Base-by-base conservation (phyloP, 2,888 invertebrate species). In the Agelastica alni region DNA sequence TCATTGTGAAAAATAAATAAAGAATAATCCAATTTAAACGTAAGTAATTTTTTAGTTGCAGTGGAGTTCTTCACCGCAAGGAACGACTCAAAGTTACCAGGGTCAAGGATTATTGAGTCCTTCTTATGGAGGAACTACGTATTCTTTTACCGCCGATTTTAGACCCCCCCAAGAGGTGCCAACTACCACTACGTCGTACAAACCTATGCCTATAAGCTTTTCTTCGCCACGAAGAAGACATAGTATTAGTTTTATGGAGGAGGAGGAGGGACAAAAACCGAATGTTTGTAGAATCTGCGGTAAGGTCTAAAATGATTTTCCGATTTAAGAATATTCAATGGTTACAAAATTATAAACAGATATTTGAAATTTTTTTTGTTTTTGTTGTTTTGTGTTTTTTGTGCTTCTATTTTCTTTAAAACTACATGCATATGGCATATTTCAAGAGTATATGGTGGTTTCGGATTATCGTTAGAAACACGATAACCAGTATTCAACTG, bases 261-360 rank as follows among this genome's bases (percentile, higher is more conserved):
- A 87, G n/a, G 90, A 89, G 61, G 89, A 89, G 64, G 85, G 87
- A 59, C 84, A 85, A 64, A 87, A 91, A 70, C 91, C 92, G 1
- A 96, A 96, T 76, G 83, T 96, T 30, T 97, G 96, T 72, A 83
- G 94, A 18, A 91, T 96, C 59, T 97, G 96, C 74, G 96, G 96
- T 64, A 61, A 67, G 72, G n/a, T n/a, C n/a, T n/a, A n/a, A n/a
- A n/a, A n/a, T n/a, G n/a, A n/a, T n/a, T n/a, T n/a, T n/a, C n/a
- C n/a, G n/a, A n/a, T n/a, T n/a, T n/a, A n/a, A n/a, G n/a, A n/a
- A n/a, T n/a, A n/a, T n/a, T n/a, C n/a, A n/a, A n/a, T n/a, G n/a
- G n/a, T n/a, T n/a, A n/a, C n/a, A n/a, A n/a, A n/a, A n/a, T n/a
- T n/a, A n/a, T n/a, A n/a, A n/a, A n/a, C n/a, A n/a, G n/a, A n/a